Conservation (phyloP, 1,140 invertebrate species). For the Trachymyrmex septentrionalis region DNA sequence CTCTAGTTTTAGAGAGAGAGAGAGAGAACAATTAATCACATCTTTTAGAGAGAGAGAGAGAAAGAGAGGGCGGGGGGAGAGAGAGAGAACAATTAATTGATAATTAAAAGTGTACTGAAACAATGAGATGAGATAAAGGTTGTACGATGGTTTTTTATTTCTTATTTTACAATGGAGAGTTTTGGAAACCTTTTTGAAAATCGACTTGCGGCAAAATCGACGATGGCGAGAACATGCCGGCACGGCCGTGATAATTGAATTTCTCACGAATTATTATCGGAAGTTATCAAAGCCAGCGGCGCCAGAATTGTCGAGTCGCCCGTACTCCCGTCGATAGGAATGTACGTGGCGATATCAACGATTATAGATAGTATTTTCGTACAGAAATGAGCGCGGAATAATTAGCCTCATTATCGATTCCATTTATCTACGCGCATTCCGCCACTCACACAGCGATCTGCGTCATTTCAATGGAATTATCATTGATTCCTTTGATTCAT, state of each 20-base stretch:
- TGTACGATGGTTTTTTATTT: neutral
- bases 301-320: constrained; percentile 24
- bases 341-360: constrained; percentile 46
- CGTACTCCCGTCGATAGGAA: constrained; percentile 28
- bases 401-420: constrained; percentile 62
- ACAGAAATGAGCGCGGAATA: constrained; percentile 49
- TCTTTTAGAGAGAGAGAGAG: no score
- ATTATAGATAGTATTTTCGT: constrained; percentile 52
- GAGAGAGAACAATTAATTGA: neutral
- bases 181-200: neutral
- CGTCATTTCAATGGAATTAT: constrained; percentile 26
- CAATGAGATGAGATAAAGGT: neutral
- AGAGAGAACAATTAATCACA: no score
- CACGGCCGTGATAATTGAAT: constrained; percentile 60
- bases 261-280: constrained; percentile 58
- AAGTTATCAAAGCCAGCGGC: constrained; percentile 63
- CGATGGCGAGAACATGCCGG: neutral
- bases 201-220: neutral
- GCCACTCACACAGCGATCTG: neutral
- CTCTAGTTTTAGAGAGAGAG: no score
- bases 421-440: constrained; percentile 29
- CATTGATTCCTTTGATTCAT: constrained; percentile 26
- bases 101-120: constrained; percentile 1
- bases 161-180: neutral
- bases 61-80: no score